These are phyloP conservation scores for Argynnis bischoffii DNA, from an alignment of 2,888 invertebrate genomes.

Conservation along the genomic window DNA sequence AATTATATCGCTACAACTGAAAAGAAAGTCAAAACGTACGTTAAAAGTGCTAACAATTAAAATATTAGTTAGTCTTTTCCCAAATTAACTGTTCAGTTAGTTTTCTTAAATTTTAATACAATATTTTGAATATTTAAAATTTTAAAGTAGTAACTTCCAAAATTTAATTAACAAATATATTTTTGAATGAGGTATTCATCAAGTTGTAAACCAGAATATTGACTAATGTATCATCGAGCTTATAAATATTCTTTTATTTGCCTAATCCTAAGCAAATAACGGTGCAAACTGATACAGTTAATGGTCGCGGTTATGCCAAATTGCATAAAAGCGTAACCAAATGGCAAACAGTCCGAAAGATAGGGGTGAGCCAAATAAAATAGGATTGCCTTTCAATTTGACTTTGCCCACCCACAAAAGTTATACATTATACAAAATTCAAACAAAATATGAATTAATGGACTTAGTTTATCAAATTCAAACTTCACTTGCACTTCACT, in stretches of 20 bases:
- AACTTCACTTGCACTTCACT: too few species aligned
- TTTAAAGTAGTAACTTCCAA: neutral
- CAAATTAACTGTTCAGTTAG: too few species aligned
- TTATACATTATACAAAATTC: constrained; percentile 43
- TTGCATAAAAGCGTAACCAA: constrained; percentile 30
- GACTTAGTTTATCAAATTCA: neutral
- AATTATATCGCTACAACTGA: too few species aligned
- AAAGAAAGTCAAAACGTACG: too few species aligned
- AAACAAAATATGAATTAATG: constrained; percentile 41
- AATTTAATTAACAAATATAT: neutral
- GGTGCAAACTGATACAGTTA: constrained; percentile 32
- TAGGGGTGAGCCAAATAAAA: constrained; percentile 36
- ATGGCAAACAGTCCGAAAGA: constrained; percentile 29
- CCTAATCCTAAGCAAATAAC: constrained; percentile 40
- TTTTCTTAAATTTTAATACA: too few species aligned
- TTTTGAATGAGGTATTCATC: constrained; percentile 36
- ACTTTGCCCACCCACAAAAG: constrained; percentile 40
- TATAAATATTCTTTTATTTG: constrained; percentile 34
- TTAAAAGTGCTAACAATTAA: too few species aligned
- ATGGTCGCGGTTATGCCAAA: constrained; percentile 29
- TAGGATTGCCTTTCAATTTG: constrained; percentile 39
- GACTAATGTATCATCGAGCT: constrained; percentile 34
- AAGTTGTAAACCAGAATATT: constrained; percentile 43
- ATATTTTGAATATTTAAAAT: neutral
- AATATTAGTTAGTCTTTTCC: too few species aligned